Base-by-base conservation (phyloP, 2,888 invertebrate species). In the Leptinotarsa rubiginosa region DNA sequence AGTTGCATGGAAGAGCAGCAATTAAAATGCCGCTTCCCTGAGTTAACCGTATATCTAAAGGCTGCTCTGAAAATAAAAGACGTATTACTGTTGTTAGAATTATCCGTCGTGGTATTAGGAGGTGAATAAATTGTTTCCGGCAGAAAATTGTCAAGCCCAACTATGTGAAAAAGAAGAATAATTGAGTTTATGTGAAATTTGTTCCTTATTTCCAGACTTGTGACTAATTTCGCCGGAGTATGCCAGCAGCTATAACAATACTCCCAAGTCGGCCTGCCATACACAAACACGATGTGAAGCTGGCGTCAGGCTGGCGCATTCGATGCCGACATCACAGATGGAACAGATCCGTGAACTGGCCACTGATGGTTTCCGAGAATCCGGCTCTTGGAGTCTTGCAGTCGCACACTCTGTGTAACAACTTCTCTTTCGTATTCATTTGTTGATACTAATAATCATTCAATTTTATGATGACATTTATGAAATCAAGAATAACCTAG, bases 251-350 rank as follows among this genome's bases (percentile, higher is more conserved):
- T 41, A 41, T 10, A 47, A 52, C 67, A 50, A 52, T 49, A 22
- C 47, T 13, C 12, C 18, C 52, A 18, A 56, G 68, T 69, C 56
- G 68, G 68, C 20, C 56, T 69, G 54, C 41, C 18, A 69, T 54
- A 54, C 56, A 56, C 47, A 68, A 54, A 73, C 69, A 65, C 68
- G 18, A 65, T 69, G 69, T 69, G 69, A 65, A 69, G 56, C 49
- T 73, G 73, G 73, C 73, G 73, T 73, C 73, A 73, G 73, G 47
- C 52, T 73, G 73, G 73, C 73, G 73, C 73, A 65, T 65, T 66
- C 73, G 65, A 59, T 73, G 73, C 73, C 73, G 73, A 69, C 69
- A 71, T 65, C 71, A 66, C 71, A 69, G 69, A 73, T 65, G 73
- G 73, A 73, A 68, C 69, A 69, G 69, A 54, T 65, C 69, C 64